Conservation (phyloP, 2,113 vertebrate species). For the Plestiodon gilberti region DNA sequence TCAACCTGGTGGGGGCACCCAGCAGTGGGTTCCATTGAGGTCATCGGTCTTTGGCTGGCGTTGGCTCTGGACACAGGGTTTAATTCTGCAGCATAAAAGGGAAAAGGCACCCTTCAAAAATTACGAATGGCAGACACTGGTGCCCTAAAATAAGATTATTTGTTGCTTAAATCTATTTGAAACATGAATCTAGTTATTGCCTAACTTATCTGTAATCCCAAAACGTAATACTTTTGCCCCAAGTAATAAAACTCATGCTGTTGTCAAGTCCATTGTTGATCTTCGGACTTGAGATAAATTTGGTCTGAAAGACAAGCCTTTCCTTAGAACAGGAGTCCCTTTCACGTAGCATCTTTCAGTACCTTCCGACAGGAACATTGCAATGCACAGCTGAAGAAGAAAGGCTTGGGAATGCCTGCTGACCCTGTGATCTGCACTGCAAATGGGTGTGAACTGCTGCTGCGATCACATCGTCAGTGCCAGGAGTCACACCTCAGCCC, state of each 20-base stretch:
- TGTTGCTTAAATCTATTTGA: neutral
- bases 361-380: neutral
- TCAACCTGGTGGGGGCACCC: too few species aligned
- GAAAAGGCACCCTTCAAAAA: too few species aligned
- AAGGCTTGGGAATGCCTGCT: neutral
- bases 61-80: too few species aligned
- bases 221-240: too few species aligned
- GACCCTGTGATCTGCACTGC: neutral
- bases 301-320: neutral
- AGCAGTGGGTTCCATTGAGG: too few species aligned
- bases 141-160: neutral
- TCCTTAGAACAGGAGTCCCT: neutral
- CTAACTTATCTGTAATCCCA: neutral
- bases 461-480: neutral
- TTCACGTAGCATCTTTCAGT: neutral
- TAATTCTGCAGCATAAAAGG: neutral
- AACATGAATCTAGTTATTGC: neutral
- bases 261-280: neutral
- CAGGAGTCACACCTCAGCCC: neutral
- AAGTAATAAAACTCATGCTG: neutral
- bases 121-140: too few species aligned
- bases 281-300: neutral
- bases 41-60: too few species aligned
- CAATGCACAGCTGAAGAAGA: neutral
- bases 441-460: neutral